These are phyloP conservation scores for Hydra vulgaris DNA, from an alignment of 30 jellyfish, hydroid and myxozoan genomes.

Conservation along the genomic window DNA sequence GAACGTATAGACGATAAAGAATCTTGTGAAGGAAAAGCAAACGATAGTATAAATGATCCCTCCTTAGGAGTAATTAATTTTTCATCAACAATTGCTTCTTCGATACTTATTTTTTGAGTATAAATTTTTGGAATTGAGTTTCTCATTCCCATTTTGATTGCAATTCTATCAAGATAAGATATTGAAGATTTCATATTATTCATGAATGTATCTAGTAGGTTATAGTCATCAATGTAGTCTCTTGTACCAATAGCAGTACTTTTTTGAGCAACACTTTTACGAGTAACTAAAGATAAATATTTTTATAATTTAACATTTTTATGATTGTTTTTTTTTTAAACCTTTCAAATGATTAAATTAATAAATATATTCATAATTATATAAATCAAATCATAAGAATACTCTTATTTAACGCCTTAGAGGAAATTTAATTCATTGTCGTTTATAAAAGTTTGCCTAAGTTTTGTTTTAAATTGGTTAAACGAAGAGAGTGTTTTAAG, in stretches of 20 bases:
- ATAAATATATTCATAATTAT: too few species aligned
- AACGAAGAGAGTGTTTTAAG: too few species aligned
- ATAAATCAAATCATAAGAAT: too few species aligned
- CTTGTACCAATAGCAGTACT: neutral
- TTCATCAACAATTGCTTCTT: neutral
- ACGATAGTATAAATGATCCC: neutral
- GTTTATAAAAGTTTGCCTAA: too few species aligned
- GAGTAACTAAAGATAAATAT: neutral
- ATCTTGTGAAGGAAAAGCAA: neutral
- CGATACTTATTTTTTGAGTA: neutral
- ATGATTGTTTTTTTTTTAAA: too few species aligned
- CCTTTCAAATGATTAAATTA: too few species aligned
- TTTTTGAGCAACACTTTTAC: neutral
- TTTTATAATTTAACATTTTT: too few species aligned
- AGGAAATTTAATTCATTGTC: too few species aligned
- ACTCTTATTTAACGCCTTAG: too few species aligned
- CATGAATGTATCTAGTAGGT: neutral
- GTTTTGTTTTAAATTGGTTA: too few species aligned
- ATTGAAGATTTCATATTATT: neutral
- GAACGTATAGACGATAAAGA: neutral
- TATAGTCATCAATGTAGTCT: neutral
- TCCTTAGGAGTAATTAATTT: neutral
- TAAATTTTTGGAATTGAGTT: too few species aligned
- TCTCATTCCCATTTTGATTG: neutral
- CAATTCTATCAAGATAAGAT: neutral